Base-by-base conservation (phyloP, 2,113 vertebrate genomes). In the Perccottus glenii region DNA sequence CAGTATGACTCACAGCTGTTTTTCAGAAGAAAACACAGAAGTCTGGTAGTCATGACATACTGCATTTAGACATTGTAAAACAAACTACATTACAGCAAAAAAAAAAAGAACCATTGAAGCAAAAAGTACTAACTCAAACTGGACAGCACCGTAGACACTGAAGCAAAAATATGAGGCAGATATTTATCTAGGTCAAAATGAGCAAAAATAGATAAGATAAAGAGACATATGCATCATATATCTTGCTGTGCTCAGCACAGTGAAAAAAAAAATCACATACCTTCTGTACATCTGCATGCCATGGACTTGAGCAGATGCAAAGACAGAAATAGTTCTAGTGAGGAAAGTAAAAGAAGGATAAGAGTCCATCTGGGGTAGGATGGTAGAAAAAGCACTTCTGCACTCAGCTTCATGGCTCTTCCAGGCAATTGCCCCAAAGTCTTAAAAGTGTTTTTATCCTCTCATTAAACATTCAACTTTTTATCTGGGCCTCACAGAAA, bases 401-500 rank as follows among this genome's bases (percentile, higher is more conserved):
- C 58, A 65, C 65, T 82, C 67, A n/a, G 40, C 63, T 79, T 63
- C 36, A 75, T 64, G 57, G 52, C 70, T 65, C 36, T 6, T 50
- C 48, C 52, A 36, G 3, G 14, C 45, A 45, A 40, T 73, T 33
- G 61, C 64, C 35, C 77, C 60, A 65, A 69, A 27, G 1, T 27
- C 19, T 27, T 27, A 27, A 27, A 27, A 60, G 60, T 67, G 55
- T 70, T 73, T 11, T 68, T 62, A 14, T 27, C 38, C 42, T 50
- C 60, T 75, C 59, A 75, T 86, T 19, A 81, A 78, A 86, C 38
- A 83, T 79, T 85, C 33, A 81, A 60, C 63, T 61, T 79, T 82
- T 36, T 55, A 81, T 75, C 74, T 70, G 63, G 53, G n/a, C 45
- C 58, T 57, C 47, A 14, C 9, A 51, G 9, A 52, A 60, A 66